Base-by-base conservation (phyloP, 2,113 vertebrate genomes). In the Sphaerodactylus townsendi region DNA sequence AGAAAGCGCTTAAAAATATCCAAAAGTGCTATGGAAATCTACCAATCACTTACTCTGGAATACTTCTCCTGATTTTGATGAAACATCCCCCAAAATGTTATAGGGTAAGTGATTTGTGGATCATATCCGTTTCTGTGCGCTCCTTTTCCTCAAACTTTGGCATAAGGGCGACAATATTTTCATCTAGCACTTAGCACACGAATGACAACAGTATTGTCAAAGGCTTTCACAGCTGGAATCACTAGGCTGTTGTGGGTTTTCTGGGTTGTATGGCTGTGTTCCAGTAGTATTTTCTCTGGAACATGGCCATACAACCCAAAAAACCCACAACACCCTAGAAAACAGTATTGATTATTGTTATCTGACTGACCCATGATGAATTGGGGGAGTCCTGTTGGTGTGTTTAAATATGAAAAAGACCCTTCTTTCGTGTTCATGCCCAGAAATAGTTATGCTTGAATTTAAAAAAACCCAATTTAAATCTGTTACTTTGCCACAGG, bases 371-470 rank as follows among this genome's bases (percentile, higher is more conserved):
- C n/a, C n/a, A n/a, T n/a, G n/a, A n/a, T n/a, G n/a, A n/a, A n/a
- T n/a, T n/a, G n/a, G n/a, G n/a, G n/a, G n/a, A n/a, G n/a, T n/a
- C n/a, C 93, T 94, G 94, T 94, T 94, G 91, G 89, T 87, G 85
- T 92, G 86, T 92, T 95, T 93, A 94, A 94, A 94, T 93, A 94
- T 90, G 92, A 74, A 93, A 78, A n/a, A n/a, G n/a, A 91, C 89
- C 93, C 87, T 94, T 86, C 79, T 77, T 88, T 91, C 91, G 90
- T 71, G 65, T 91, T 88, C 93, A 83, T 92, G 88, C 92, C 93
- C 95, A 92, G 91, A 92, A 95, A 96, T 92, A 94, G 93, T 94
- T 90, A 93, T 91, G 92, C 95, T 96, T 93, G 95, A 96, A 96
- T 71, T 95, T 95, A 95, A 93, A 90, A 21, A 56, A 23, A 56